Evolutionary conservation across 2,113 vertebrate genomes (phyloP).

Genomic region (Circaetus gallicus): DNA sequence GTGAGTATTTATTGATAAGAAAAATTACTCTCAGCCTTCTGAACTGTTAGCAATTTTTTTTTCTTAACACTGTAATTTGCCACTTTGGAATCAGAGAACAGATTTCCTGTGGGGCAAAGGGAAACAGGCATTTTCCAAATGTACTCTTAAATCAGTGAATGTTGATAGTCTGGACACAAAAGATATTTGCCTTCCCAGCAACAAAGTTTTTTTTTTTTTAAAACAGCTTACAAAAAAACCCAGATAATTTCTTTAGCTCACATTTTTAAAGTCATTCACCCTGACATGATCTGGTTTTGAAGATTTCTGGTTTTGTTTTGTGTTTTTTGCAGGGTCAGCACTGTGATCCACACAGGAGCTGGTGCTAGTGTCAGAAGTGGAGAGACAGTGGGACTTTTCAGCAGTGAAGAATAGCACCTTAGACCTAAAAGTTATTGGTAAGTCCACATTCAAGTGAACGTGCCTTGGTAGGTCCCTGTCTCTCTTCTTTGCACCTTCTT

Average conservation of each 20-base stretch:
- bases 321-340: neutral
- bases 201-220: neutral
- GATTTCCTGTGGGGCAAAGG: neutral
- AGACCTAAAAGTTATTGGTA: neutral
- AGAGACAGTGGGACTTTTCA: neutral
- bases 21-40: neutral
- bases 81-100: neutral
- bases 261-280: neutral
- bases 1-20: neutral
- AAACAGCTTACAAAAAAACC: rapidly evolving
- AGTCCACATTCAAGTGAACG: neutral
- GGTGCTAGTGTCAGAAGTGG: neutral
- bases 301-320: neutral
- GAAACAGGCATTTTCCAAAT: neutral
- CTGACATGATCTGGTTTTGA: neutral
- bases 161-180: neutral
- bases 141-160: neutral
- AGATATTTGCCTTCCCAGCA: neutral
- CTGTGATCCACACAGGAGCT: neutral
- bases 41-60: neutral
- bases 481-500: neutral
- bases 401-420: neutral
- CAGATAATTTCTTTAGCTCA: neutral
- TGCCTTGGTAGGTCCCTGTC: neutral
- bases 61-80: neutral